Evolutionary conservation across 2,113 vertebrate species (phyloP).

Genomic region (Oncorhynchus nerka): DNA sequence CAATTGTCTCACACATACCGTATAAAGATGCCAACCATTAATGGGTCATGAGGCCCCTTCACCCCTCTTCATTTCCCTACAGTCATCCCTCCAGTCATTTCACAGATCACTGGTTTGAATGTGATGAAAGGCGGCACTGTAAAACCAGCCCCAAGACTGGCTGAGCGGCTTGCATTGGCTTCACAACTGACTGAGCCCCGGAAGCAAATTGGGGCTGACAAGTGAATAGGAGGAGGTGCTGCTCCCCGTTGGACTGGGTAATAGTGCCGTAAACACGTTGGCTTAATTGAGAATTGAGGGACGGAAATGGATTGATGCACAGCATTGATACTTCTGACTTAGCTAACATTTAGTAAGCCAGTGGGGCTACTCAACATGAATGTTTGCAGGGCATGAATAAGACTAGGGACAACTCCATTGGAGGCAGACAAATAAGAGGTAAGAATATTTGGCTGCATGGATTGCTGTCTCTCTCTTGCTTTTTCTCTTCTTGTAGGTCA

Average conservation of each 20-base stretch:
- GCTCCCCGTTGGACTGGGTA: constrained; percentile 45
- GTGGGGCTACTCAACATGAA: neutral
- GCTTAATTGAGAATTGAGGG: constrained; percentile 47
- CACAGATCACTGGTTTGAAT: neutral
- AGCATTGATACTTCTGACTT: neutral
- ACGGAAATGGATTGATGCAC: constrained; percentile 27
- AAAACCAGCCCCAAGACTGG: constrained; percentile 21
- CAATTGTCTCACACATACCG: too few relatives aligned
- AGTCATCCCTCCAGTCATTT: neutral
- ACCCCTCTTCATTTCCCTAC: neutral
- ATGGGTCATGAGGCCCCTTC: neutral
- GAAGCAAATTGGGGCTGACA: constrained; percentile 59
- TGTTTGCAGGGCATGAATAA: neutral
- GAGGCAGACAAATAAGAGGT: neutral
- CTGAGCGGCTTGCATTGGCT: constrained; percentile 18
- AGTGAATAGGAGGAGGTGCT: constrained; percentile 56
- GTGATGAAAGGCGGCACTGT: constrained; percentile 18
- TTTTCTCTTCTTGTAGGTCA: too few relatives aligned
- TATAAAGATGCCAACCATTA: too few relatives aligned
- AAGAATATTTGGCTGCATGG: neutral
- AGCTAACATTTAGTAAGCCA: neutral
- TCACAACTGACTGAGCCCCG: constrained; percentile 57
- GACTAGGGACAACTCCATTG: neutral
- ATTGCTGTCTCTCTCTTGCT: too few relatives aligned
- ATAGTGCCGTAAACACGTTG: constrained; percentile 42